These are phyloP conservation scores for Coreoperca whiteheadi DNA, from an alignment of 2,113 vertebrate species.

Conservation along the genomic window DNA sequence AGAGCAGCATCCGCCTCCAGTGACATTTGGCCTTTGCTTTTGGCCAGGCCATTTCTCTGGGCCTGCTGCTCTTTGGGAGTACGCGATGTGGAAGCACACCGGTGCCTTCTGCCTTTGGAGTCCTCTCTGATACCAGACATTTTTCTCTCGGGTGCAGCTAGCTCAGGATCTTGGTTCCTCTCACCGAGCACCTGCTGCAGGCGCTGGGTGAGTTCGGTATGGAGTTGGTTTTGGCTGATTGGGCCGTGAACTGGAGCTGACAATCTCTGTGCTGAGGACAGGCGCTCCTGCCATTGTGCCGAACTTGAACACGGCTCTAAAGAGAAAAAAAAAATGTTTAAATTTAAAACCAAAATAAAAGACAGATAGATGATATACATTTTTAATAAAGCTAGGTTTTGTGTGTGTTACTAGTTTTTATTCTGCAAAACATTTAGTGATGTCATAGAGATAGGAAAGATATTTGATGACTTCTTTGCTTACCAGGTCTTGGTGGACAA, in stretches of 20 bases:
- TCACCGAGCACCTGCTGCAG: slow-evolving; percentile 68
- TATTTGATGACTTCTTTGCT: slow-evolving; percentile 12
- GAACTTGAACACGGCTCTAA: slow-evolving; percentile 26
- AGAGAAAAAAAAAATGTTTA: background rate
- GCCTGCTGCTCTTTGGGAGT: slow-evolving; percentile 21
- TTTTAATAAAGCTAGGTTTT: background rate
- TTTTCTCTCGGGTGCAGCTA: slow-evolving; percentile 7
- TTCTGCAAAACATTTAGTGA: background rate
- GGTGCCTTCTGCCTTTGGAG: slow-evolving; percentile 15
- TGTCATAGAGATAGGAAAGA: accelerated
- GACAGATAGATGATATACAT: background rate
- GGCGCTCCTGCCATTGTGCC: slow-evolving; percentile 5
- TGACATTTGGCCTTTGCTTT: slow-evolving; percentile 20
- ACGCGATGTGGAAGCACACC: background rate
- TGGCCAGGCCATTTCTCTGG: slow-evolving; percentile 2
- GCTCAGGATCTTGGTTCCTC: slow-evolving; percentile 37
- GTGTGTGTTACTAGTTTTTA: background rate
- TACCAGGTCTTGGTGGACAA: slow-evolving; percentile 63
- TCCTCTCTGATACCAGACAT: background rate
- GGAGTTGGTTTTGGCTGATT: slow-evolving; percentile 66
- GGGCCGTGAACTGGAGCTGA: slow-evolving; percentile 33
- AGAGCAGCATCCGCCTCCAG: slow-evolving; percentile 13
- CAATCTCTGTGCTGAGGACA: slow-evolving; percentile 25
- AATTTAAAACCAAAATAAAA: background rate
- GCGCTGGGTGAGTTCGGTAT: slow-evolving; percentile 65